Percentiles rank a stretch among this genome's conserved stretches.
phyloP scores from a whole-genome alignment of 2,113 vertebrate species.

The Microtus pennsylvanicus region DNA sequence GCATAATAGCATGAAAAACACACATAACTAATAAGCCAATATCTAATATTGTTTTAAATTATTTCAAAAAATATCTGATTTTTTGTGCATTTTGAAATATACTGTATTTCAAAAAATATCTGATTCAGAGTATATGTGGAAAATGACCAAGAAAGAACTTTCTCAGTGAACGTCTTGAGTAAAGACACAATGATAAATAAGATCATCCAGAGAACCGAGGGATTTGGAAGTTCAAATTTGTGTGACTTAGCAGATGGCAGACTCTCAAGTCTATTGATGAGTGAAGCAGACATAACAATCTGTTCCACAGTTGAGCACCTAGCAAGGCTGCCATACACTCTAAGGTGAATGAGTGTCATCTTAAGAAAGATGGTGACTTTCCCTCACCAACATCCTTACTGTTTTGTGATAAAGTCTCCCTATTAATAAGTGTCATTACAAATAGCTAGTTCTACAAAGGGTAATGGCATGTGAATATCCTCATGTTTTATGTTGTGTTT shows the following conservation, averaged over 20 bases:
- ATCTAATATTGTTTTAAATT: background rate
- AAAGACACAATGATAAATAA: background rate
- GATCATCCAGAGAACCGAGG: no score
- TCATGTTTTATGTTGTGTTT: background rate
- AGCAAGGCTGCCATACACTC: background rate
- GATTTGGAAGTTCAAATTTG: background rate
- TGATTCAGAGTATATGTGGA: background rate
- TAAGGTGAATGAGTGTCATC: background rate
- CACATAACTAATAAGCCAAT: background rate
- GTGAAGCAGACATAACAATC: background rate
- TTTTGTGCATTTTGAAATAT: no score
- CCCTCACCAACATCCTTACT: background rate
- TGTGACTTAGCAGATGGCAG: background rate
- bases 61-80: background rate
- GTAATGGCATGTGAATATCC: background rate
- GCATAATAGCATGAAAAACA: background rate
- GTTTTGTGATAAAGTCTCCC: background rate
- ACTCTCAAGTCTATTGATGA: background rate
- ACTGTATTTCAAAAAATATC: background rate
- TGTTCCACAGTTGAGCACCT: no score
- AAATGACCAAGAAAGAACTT: background rate
- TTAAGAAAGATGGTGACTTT: background rate
- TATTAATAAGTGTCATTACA: background rate
- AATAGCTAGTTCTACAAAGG: background rate
- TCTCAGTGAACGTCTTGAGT: background rate